Evolutionary conservation across 2,797 vertebrate species (phyloP).

Genomic region (Pitangus sulphuratus): DNA sequence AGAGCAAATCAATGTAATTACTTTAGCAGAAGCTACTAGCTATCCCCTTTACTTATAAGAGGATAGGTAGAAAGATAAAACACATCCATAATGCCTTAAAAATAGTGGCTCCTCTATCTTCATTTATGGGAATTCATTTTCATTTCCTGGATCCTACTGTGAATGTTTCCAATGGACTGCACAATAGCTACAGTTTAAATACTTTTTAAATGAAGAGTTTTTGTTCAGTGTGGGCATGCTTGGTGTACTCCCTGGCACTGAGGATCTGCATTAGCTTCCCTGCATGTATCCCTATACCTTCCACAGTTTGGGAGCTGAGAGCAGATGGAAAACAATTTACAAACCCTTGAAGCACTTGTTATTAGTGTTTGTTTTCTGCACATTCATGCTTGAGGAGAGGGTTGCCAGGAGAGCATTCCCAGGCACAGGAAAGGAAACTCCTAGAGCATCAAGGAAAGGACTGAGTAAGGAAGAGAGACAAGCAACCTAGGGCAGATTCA

Average conservation of each 20-base stretch:
- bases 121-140: conserved; percentile 68
- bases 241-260: neutral
- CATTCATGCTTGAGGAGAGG: neutral
- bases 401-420: neutral
- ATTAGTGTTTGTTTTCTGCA: neutral
- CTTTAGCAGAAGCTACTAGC: neutral
- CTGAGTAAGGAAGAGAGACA: neutral
- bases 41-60: neutral
- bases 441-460: neutral
- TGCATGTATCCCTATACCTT: neutral
- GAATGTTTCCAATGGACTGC: neutral
- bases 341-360: neutral
- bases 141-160: conserved; percentile 31
- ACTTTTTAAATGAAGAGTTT: neutral
- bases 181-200: neutral
- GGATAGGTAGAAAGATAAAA: neutral
- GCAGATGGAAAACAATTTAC: neutral
- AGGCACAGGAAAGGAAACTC: neutral
- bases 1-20: conserved; percentile 12
- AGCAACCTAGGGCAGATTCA: neutral
- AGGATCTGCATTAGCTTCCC: neutral
- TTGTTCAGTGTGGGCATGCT: neutral
- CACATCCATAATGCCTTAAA: neutral
- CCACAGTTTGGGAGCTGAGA: neutral
- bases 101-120: neutral